Percentiles rank a stretch among this genome's conserved stretches.
phyloP scores from a whole-genome alignment of 2,113 vertebrate species.

The Rhinichthys klamathensis region DNA sequence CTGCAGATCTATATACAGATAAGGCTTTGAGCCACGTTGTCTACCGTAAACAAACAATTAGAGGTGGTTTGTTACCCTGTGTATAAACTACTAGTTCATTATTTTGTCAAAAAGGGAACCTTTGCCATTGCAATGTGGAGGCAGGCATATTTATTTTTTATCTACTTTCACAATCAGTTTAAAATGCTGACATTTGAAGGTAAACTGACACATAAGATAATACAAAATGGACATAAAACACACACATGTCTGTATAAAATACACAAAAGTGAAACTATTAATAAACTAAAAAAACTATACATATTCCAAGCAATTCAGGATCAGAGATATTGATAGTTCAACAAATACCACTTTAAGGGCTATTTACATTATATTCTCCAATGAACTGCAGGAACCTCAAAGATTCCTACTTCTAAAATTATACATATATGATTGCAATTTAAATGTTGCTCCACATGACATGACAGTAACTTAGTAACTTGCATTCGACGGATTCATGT shows the following conservation, averaged over 20 bases:
- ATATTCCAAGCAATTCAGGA: not conserved
- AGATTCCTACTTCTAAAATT: not conserved
- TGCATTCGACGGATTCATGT: not conserved
- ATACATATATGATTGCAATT: not conserved
- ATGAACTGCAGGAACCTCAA: not conserved
- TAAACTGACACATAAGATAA: not conserved
- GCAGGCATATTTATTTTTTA: not conserved
- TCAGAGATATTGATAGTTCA: not conserved
- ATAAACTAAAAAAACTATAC: not conserved
- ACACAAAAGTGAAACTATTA: not conserved
- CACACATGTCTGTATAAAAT: not conserved
- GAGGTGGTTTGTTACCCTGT: not conserved
- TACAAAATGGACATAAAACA: not conserved
- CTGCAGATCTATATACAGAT: not conserved
- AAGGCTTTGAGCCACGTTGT: not conserved
- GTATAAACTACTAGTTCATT: not conserved
- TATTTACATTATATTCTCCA: not conserved
- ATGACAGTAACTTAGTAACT: not conserved
- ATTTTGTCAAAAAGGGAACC: not conserved
- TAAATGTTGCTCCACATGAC: not conserved
- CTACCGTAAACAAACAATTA: not conserved
- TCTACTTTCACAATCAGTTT: not conserved
- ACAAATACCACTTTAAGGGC: not conserved
- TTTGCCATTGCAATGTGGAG: not conserved
- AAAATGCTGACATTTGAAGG: not conserved